Evolutionary conservation across 2,113 vertebrate genomes (phyloP).

Genomic region (Scalopus aquaticus): DNA sequence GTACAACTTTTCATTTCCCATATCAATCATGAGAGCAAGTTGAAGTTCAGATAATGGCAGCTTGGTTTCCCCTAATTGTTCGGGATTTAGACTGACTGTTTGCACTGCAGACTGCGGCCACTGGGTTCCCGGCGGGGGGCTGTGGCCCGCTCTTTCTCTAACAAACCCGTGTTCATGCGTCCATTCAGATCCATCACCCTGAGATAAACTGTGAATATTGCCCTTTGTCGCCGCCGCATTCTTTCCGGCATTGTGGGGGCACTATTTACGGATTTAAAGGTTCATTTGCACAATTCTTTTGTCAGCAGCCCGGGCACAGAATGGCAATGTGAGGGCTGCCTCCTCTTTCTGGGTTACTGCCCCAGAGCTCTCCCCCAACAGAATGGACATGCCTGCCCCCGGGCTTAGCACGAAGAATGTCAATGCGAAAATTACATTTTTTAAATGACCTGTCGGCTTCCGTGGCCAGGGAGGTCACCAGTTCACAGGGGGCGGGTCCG

Average conservation of each 20-base stretch:
- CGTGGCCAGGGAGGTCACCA: constrained; percentile 83
- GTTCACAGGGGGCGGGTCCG: constrained; percentile 81
- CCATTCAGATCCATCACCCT: constrained; percentile 99
- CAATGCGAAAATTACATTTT: constrained; percentile 83
- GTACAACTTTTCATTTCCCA: constrained; percentile 95
- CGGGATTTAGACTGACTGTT: constrained; percentile 89
- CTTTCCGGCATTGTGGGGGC: constrained; percentile 95
- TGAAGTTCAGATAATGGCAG: constrained; percentile 92
- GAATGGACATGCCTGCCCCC: constrained; percentile 87
- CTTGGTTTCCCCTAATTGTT: constrained; percentile 95
- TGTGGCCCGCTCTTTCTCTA: constrained; percentile 91
- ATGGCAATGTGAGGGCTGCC: constrained; percentile 88
- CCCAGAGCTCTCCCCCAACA: constrained; percentile 85
- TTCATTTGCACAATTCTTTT: constrained; percentile 99
- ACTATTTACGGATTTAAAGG: constrained; percentile 99
- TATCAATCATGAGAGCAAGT: constrained; percentile 97
- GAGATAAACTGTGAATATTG: constrained; percentile 95
- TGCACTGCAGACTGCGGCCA: constrained; percentile 90
- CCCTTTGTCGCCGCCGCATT: constrained; percentile 94
- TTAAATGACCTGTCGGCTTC: constrained; percentile 86
- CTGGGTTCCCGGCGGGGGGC: constrained; percentile 94
- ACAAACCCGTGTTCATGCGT: constrained; percentile 98
- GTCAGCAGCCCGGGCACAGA: constrained; percentile 91
- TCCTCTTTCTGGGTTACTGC: constrained; percentile 87
- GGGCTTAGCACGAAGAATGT: constrained; percentile 84